Evolutionary conservation across 2,113 vertebrate genomes (phyloP), one percentile per base, ranked within the genome.

Genomic region (Elgaria multicarinata): DNA sequence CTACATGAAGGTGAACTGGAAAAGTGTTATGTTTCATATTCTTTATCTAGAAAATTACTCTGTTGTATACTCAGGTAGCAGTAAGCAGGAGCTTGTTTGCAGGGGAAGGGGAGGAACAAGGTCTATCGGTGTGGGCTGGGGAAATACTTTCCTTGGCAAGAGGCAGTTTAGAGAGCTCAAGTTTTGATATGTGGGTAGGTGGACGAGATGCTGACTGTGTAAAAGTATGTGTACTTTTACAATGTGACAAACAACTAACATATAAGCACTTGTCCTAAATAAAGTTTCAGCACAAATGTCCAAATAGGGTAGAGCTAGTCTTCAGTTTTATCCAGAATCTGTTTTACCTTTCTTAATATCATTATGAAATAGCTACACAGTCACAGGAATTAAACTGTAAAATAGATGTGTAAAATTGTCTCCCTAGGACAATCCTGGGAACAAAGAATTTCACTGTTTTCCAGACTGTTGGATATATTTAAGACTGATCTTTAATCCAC

Each of bases 381-480:
- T 62, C 69, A 81, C 53, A 81, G 78, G 67, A 88, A 88, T 88
- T 88, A 83, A 82, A 42, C 62, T 74, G 53, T 83, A 75, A 88
- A 87, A 74, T 75, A 82, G 55, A 82, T 22, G 67, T 88, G 50
- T 80, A 82, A 74, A 88, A 88, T 46, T 33, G 79, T 82, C 79
- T 82, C 53, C 33, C 39, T 62, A 64, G 50, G 31, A 75, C 33
- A 82, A 28, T 9, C 12, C 53, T 46, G 39, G 28, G 67, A 62
- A 88, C 79, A 88, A 88, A 83, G 87, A 88, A 88, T 74, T 39
- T 44, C 67, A 64, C 79, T 26, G 20, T 83, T 88, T 58, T 74
- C 22, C 39, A 88, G 39, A 88, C 28, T 82, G 39, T 44, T 74
- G 79, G 67, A 22, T 88, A 74, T 31, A 44, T 80, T 42, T 82